Conservation (phyloP, 2,888 invertebrate genomes). For the Conomelus anceps region DNA sequence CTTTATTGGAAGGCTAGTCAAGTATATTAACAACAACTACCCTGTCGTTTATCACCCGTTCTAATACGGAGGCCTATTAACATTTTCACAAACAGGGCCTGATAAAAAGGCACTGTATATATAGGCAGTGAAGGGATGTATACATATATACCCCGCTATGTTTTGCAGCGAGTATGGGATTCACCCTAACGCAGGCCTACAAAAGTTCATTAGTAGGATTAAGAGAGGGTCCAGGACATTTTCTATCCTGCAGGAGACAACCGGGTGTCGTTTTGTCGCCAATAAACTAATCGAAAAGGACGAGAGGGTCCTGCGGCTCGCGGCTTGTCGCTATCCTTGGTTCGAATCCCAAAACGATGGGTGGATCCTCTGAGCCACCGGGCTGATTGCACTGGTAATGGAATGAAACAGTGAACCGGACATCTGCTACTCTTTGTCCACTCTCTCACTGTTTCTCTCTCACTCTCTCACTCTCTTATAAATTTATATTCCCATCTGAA, state of each 20-base stretch:
- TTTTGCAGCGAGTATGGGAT: too few relatives aligned
- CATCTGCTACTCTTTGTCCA: background rate
- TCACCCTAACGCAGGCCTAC: background rate
- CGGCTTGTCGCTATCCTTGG: background rate
- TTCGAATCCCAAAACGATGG: background rate
- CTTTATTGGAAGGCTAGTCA: background rate
- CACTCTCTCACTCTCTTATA: background rate
- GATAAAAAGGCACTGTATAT: background rate
- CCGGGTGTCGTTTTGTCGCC: background rate
- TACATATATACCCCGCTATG: too few relatives aligned
- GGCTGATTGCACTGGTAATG: background rate
- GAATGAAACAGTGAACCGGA: background rate
- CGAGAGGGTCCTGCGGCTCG: background rate
- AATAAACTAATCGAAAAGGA: background rate
- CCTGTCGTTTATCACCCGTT: background rate
- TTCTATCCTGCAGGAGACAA: background rate
- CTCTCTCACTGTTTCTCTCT: background rate
- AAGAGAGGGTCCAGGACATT: background rate
- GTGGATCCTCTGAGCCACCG: background rate
- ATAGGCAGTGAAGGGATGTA: background rate
- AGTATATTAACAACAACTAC: background rate
- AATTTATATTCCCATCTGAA: background rate
- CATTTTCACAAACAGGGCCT: background rate
- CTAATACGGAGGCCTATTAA: background rate
- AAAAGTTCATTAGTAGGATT: background rate